Evolutionary conservation across 1,140 invertebrate species (phyloP).

Genomic region (Atta texana): DNA sequence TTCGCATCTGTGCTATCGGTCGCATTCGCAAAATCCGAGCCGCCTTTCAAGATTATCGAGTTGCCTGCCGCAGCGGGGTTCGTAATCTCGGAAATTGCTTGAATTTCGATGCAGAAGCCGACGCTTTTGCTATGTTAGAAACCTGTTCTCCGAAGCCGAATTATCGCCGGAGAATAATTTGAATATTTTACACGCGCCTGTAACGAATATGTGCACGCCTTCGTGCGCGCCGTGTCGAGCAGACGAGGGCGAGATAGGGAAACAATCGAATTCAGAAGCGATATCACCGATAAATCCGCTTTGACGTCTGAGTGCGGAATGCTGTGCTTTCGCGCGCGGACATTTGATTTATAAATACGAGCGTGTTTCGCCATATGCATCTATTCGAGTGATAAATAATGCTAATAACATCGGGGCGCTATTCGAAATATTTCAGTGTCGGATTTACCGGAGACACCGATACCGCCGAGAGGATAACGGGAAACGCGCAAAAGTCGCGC

Average conservation of each 20-base stretch:
- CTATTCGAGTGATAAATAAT: slow-evolving; percentile 59
- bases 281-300: slow-evolving; percentile 51
- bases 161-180: slow-evolving; percentile 42
- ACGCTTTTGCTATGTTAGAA: neutral
- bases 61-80: slow-evolving; percentile 1
- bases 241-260: slow-evolving; percentile 6
- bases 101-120: slow-evolving; percentile 36
- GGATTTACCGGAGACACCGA: slow-evolving; percentile 44
- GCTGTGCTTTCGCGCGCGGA: slow-evolving; percentile 46
- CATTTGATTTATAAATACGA: slow-evolving; percentile 63
- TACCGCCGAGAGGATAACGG: slow-evolving; percentile 13
- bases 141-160: neutral
- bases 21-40: slow-evolving; percentile 39
- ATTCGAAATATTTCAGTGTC: slow-evolving; percentile 61
- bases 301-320: slow-evolving; percentile 12
- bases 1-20: slow-evolving; percentile 11
- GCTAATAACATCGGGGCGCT: slow-evolving; percentile 43
- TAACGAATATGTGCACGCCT: slow-evolving; percentile 7
- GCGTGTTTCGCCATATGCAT: slow-evolving; percentile 25
- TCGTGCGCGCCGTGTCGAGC: neutral
- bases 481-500: slow-evolving; percentile 19
- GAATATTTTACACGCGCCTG: slow-evolving; percentile 51
- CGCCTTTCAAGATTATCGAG: slow-evolving; percentile 41
- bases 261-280: slow-evolving; percentile 58
- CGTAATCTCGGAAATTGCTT: slow-evolving; percentile 35